Percentiles rank a stretch among this genome's conserved stretches.
Evolutionary conservation across 2,888 invertebrate genomes (phyloP).

Genomic region (Uropetala carovei): DNA sequence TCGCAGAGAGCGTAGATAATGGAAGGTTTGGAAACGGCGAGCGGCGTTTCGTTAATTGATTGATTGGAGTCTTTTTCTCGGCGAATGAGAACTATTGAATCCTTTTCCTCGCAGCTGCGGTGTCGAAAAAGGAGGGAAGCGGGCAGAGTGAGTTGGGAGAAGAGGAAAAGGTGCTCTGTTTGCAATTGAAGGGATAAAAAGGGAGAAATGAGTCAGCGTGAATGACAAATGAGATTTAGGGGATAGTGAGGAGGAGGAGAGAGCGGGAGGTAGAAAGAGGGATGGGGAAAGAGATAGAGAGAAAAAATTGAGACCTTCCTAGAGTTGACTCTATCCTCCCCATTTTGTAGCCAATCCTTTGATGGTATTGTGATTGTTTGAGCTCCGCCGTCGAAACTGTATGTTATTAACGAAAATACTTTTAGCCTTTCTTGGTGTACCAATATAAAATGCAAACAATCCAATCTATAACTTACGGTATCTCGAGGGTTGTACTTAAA

Average conservation of each 20-base stretch:
- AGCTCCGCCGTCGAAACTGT: no score
- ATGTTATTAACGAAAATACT: no score
- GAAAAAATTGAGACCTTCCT: neutral
- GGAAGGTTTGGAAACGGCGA: neutral
- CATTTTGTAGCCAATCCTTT: neutral
- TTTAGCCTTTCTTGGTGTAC: no score
- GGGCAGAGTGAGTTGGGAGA: neutral
- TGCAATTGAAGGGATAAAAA: neutral
- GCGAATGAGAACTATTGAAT: neutral
- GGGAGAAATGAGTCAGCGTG: neutral
- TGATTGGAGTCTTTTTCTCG: slow-evolving; percentile 18
- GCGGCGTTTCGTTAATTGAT: neutral
- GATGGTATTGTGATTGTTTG: neutral
- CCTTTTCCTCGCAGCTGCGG: neutral
- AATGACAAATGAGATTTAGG: neutral
- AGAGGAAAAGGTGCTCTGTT: neutral
- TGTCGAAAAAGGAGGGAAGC: neutral
- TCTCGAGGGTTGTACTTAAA: no score
- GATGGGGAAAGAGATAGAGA: neutral
- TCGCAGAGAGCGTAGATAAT: neutral
- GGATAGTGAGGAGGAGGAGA: no score
- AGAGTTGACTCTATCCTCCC: neutral
- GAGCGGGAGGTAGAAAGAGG: neutral
- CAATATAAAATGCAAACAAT: no score
- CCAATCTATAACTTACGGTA: no score